Percentiles rank a stretch among this genome's conserved stretches.
phyloP scores from a whole-genome alignment of 2,113 vertebrate species.

The Collichthys lucidus region DNA sequence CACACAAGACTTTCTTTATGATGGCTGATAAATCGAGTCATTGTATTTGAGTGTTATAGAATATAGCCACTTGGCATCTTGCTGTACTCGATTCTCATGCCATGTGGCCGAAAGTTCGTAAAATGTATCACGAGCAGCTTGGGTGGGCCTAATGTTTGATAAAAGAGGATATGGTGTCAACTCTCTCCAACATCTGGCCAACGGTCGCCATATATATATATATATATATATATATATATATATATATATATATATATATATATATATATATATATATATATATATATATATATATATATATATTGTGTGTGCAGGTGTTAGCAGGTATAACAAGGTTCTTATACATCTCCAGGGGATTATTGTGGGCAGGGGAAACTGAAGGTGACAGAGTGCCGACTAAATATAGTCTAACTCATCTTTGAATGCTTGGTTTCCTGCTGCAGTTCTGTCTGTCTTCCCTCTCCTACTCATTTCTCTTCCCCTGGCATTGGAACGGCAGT shows the following conservation, averaged over 20 bases:
- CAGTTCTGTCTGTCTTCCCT: conserved; percentile 16
- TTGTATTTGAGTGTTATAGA: conserved; percentile 66
- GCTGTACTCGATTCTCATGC: conserved; percentile 43
- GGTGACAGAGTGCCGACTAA: conserved; percentile 63
- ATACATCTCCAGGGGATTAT: conserved; percentile 22
- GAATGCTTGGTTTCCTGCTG: conserved; percentile 41
- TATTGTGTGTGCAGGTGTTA: conserved; percentile 27
- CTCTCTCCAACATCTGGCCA: conserved; percentile 49
- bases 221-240: conserved; percentile 3
- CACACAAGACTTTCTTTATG: conserved; percentile 60
- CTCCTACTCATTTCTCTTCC: conserved; percentile 27
- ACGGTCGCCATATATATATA: conserved; percentile 14
- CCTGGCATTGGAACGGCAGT: conserved; percentile 24
- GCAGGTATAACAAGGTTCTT: conserved; percentile 34
- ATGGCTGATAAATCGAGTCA: conserved; percentile 59
- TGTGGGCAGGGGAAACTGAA: conserved; percentile 44
- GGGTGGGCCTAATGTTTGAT: conserved; percentile 73
- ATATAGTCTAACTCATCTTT: conserved; percentile 52
- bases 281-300: conserved; percentile 1
- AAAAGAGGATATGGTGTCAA: conserved; percentile 35
- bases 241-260: conserved; percentile 1
- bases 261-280: conserved; percentile 5
- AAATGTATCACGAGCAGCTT: conserved; percentile 61
- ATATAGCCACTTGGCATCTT: conserved; percentile 60
- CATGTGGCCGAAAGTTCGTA: conserved; percentile 67